phyloP scores from a whole-genome alignment of 2,113 vertebrate species.

The Todiramphus saurophagus region DNA sequence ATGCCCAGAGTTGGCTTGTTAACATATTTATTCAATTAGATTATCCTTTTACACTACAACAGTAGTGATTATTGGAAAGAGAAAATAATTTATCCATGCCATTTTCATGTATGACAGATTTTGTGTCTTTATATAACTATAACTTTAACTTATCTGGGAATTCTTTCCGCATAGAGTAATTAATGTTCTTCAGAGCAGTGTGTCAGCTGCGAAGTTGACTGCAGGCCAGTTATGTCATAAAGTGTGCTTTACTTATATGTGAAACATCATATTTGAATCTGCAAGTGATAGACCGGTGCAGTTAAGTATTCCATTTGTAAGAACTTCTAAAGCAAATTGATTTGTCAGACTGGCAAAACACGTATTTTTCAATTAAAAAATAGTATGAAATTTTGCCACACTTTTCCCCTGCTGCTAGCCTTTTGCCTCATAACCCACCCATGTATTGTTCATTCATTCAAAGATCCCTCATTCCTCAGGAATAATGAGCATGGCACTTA shows the following conservation, averaged over 20 bases:
- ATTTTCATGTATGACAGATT: not conserved
- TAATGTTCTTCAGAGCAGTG: not conserved
- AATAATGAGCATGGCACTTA: not conserved
- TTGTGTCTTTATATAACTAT: not conserved
- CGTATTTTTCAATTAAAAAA: not conserved
- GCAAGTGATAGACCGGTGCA: not conserved
- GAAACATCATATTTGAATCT: not conserved
- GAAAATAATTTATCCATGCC: not conserved
- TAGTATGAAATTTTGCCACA: not conserved
- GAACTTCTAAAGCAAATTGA: not conserved
- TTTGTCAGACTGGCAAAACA: not conserved
- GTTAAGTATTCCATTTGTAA: not conserved
- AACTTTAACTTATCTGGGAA: not conserved
- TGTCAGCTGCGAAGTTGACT: not conserved
- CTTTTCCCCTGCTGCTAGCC: not conserved
- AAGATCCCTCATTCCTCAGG: not conserved
- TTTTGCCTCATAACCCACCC: not conserved
- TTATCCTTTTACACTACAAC: not conserved
- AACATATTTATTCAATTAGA: not conserved
- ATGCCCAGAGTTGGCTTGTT: not conserved
- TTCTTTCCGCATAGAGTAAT: not conserved
- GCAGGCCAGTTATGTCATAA: not conserved
- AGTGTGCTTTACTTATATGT: not conserved
- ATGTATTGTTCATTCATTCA: not conserved
- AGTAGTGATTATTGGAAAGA: not conserved